Evolutionary conservation across 2,113 vertebrate genomes (phyloP), one percentile per base, ranked within the genome.

Genomic region (Entelurus aequoreus): DNA sequence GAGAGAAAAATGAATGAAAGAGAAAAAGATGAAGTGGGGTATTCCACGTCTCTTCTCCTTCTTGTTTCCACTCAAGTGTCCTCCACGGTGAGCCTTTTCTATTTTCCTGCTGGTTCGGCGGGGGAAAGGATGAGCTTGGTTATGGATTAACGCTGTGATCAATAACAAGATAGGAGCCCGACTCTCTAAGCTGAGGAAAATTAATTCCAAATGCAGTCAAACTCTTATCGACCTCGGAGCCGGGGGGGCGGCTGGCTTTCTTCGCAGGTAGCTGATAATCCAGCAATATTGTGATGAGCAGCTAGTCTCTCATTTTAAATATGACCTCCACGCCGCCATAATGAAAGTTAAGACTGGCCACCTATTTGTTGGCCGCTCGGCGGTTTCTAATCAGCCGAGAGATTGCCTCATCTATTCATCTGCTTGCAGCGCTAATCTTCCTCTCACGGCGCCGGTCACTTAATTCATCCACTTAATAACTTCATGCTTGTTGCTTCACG

Each of bases 131-230:
- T 92, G 93, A 90, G 91, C 92, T 91, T 90, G 90, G 93, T 94
- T 95, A 97, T 97, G 93, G 94, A 98, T 97, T 97, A 97, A 94
- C 88, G 90, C 84, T 64, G 79, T 91, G 91, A 96, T 98, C 95
- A 93, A 98, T 98, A 95, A 88, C 86, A 89, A 92, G 92, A 94
- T 94, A 93, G 90, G 91, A 93, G 90, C 87, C 90, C 88, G 82
- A 65, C 69, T 90, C 90, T 92, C 90, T 93, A 91, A 82, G 92
- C 92, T 88, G 89, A 90, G 89, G 93, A 94, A 96, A 96, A 97
- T 97, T 93, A 96, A 97, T 94, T 94, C 87, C 91, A 94, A 94
- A 94, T 92, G 93, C 93, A 94, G 93, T 94, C 93, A 94, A 95
- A 94, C 92, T 92, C 92, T 91, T 94, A 96, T 95, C 92, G 94